These are phyloP conservation scores for Microcebus griseorufus DNA, from an alignment of 2,113 vertebrate species.

Conservation along the genomic window DNA sequence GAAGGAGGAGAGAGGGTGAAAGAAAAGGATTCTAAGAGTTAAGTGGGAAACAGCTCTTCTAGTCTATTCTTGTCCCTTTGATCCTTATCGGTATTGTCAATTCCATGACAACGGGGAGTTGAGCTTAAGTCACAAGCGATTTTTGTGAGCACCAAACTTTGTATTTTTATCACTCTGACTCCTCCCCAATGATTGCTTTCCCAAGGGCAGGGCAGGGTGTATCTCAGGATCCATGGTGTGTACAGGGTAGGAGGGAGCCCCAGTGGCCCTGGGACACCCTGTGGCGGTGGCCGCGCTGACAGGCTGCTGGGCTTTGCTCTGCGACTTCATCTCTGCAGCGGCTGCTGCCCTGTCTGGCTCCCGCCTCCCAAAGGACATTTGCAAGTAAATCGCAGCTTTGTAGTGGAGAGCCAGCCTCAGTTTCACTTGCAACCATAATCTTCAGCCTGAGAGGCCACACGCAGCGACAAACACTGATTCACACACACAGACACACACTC, in stretches of 20 bases:
- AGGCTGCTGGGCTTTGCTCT: rapidly evolving
- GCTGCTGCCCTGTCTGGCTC: neutral
- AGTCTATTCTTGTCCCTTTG: constrained; percentile 50
- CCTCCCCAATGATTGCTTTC: neutral
- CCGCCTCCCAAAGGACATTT: constrained; percentile 15
- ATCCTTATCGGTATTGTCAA: neutral
- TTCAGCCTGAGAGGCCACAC: neutral
- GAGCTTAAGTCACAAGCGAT: neutral
- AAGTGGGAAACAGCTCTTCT: neutral
- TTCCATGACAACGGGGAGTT: constrained; percentile 17
- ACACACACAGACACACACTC: neutral
- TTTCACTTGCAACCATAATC: neutral
- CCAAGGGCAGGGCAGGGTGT: neutral
- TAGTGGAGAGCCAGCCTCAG: neutral
- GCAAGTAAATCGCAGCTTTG: neutral
- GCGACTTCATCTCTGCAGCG: neutral
- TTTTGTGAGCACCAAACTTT: neutral
- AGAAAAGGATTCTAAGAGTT: neutral
- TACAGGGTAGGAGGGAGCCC: neutral
- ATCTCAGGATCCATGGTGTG: rapidly evolving
- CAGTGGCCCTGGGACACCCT: neutral
- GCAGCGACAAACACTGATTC: neutral
- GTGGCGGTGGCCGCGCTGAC: neutral
- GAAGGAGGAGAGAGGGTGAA: neutral
- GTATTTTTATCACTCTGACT: neutral